Conservation (phyloP, 2,888 invertebrate genomes). For the Meiosimyza decipiens region DNA sequence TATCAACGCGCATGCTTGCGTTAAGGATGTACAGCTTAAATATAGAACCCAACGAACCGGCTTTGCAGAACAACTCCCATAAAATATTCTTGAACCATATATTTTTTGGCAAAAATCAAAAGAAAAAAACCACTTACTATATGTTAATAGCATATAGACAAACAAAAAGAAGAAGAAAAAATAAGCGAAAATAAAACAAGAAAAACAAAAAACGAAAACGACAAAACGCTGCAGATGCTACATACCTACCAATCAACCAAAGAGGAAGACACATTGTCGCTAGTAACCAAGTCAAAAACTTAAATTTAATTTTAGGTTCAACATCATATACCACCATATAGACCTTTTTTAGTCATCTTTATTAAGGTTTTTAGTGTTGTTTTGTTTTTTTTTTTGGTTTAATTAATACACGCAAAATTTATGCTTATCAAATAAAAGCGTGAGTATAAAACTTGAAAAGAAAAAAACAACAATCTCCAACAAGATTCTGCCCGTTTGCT, state of each 20-base stretch:
- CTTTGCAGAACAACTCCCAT: constrained; percentile 56
- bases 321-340: too few relatives aligned
- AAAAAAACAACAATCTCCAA: background rate
- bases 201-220: background rate
- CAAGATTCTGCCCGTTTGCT: background rate
- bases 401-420: too few relatives aligned
- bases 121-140: constrained; percentile 9
- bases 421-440: too few relatives aligned
- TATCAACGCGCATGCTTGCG: constrained; percentile 47
- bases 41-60: constrained; percentile 57
- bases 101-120: constrained; percentile 47
- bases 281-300: background rate
- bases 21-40: constrained; percentile 55
- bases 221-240: too few relatives aligned
- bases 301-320: background rate
- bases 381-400: too few relatives aligned
- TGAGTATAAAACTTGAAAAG: background rate
- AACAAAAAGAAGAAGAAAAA: constrained; percentile 11
- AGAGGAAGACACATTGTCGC: too few relatives aligned
- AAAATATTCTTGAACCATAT: constrained; percentile 53
- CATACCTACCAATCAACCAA: too few relatives aligned
- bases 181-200: background rate
- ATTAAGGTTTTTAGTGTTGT: too few relatives aligned
- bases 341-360: too few relatives aligned
- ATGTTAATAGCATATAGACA: background rate